Evolutionary conservation across 2,797 vertebrate species (phyloP).

Genomic region (Otolemur crassicaudatus): DNA sequence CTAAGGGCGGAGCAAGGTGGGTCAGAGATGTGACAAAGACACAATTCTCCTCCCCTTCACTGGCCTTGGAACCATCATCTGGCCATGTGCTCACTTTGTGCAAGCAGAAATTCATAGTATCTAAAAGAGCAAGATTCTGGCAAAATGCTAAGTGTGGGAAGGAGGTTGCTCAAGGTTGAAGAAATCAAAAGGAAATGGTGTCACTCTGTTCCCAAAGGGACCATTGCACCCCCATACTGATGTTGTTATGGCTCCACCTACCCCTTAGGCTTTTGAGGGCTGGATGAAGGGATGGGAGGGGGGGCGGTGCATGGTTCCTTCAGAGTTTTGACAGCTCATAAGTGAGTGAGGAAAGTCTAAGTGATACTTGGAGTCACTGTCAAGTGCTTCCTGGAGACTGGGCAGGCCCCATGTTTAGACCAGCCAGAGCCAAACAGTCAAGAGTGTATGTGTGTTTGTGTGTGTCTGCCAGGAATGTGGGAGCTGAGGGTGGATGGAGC

Average conservation of each 20-base stretch:
- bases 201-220: not conserved
- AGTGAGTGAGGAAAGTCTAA: not conserved
- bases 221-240: fast-evolving
- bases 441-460: fast-evolving
- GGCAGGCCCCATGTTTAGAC: not conserved
- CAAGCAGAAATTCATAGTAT: not conserved
- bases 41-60: fast-evolving
- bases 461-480: not conserved
- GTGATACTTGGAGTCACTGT: fast-evolving
- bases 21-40: fast-evolving
- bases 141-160: fast-evolving
- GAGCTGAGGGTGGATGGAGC: not conserved
- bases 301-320: not conserved
- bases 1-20: fast-evolving
- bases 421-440: fast-evolving
- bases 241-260: fast-evolving
- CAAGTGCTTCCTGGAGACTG: not conserved
- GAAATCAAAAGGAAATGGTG: too few species aligned
- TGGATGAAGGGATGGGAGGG: not conserved
- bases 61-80: fast-evolving
- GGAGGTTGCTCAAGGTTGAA: not conserved
- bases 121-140: not conserved
- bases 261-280: not conserved
- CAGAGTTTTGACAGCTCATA: not conserved
- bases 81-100: fast-evolving